Evolutionary conservation across 1,140 invertebrate species (phyloP), one percentile per base, ranked within the genome.

Genomic region (Mamestra configurata): DNA sequence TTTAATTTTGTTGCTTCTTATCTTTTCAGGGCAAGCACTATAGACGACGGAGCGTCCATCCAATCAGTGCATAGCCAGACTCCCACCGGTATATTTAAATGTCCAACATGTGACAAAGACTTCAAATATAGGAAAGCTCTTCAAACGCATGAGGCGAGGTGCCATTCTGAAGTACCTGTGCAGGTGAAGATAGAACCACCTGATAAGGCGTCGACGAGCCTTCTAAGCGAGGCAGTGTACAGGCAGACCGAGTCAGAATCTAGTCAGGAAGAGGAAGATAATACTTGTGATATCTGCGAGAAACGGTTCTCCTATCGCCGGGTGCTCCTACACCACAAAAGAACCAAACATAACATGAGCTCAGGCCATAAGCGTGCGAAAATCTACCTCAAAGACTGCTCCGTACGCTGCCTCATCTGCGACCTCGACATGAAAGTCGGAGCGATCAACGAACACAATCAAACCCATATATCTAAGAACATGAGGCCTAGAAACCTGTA

Each of bases 401-500:
- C 85, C 0, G 94, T 93, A 0, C 90, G 88, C 15, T 95, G 95
- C 77, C 82, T 95, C 18, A 93, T 94, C 31, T 95, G 95, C 81
- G 92, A 95, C 77, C 68, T 94, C 4, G 90, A 92, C 66, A 93
- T 95, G 90, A 92, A 90, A 81, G 94, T 95, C 24, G 86, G 89
- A 59, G 91, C 82, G 7, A 91, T 92, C 20, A 95, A 95, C 70
- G 89, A 87, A 68, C 95, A 95, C 82, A 95, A 95, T 46, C 86
- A 91, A 53, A 90, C 89, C n/a, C 95, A 95, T 76, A 93, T 90
- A 22, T 76, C 90, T 0, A 82, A 82, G 5, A 95, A 94, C 49
- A 92, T 94, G 4, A 95, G 94, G 75, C 93, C 93, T 11, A 84
- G 93, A 27, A 95, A 95, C 72, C 53, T 93, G 46, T 95, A 95